Evolutionary conservation across 2,113 vertebrate genomes (phyloP).

Genomic region (Gavialis gangeticus): DNA sequence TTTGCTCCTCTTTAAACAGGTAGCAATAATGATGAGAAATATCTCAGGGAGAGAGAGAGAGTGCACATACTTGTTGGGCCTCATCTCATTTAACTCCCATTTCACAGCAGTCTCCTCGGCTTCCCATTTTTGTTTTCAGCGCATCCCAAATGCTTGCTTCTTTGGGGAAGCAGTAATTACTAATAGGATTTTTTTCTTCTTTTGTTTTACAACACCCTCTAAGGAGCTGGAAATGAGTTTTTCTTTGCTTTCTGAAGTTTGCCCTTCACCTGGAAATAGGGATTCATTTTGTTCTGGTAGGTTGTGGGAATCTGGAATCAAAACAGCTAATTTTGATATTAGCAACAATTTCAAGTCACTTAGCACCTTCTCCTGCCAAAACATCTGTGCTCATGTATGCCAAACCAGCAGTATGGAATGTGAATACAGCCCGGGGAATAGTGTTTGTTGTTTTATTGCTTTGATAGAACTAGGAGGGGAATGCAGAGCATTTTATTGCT

Average conservation of each 20-base stretch:
- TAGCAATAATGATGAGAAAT: neutral
- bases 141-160: neutral
- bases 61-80: neutral
- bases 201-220: neutral
- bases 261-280: neutral
- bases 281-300: neutral
- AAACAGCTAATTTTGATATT: constrained; percentile 47
- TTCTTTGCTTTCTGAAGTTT: neutral
- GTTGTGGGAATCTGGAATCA: constrained; percentile 12
- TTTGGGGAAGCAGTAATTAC: neutral
- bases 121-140: neutral
- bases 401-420: neutral
- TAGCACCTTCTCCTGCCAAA: constrained; percentile 32
- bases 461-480: neutral
- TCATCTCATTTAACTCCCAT: neutral
- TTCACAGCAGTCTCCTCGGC: neutral
- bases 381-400: constrained; percentile 22
- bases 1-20: neutral
- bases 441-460: neutral
- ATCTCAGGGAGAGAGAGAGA: neutral
- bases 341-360: constrained; percentile 10
- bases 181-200: neutral
- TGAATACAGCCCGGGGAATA: neutral
- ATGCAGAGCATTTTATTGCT: neutral
- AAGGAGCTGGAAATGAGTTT: rapidly evolving